Base-by-base conservation (phyloP, 2,113 vertebrate genomes). In the Clarias magur region DNA sequence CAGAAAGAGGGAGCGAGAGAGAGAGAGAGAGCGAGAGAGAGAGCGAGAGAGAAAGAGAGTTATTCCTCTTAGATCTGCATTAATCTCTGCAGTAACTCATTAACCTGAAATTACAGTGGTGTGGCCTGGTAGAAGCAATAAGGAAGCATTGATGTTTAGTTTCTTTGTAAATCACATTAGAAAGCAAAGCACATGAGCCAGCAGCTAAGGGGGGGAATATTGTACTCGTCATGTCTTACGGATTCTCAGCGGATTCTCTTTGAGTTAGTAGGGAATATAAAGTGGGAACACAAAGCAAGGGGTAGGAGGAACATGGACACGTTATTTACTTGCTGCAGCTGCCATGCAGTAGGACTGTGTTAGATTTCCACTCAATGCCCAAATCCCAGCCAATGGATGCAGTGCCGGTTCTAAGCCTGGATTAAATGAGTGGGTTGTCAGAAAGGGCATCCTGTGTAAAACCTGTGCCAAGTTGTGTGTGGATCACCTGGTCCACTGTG, bases 41-140 rank as follows among this genome's bases (percentile, higher is more conserved):
- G 54, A 4, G 11, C 42, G 23, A 38, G 62, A 42, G 15, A 19
- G 65, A 11, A 54, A 12, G 30, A 59, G n/a, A 57, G 53, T 79
- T 81, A 59, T 60, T 56, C 30, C 8, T 67, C 23, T 86, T 53
- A 70, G 63, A 17, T 3, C 53, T 48, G 30, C 23, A 57, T 86
- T 30, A 30, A 59, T 68, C 65, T 65, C 30, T 21, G 48, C 48
- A 68, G 78, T 86, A 54, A 80, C 76, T 68, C 48, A 80, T 80
- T 86, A 86, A 65, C 53, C 65, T n/a, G 53, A 56, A 48, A 81
- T 86, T 62, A 67, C 79, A 86, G 30, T 82, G 79, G 13, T 72
- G 53, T 60, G 65, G 53, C 15, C n/a, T 86, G 30, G 13, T 11
- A 60, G 56, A 11, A 30, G 65, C 65, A 57, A 86, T 59, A 86